These are phyloP conservation scores for Dermatophagoides farinae DNA, from an alignment of 1,140 invertebrate species.

Conservation along the genomic window DNA sequence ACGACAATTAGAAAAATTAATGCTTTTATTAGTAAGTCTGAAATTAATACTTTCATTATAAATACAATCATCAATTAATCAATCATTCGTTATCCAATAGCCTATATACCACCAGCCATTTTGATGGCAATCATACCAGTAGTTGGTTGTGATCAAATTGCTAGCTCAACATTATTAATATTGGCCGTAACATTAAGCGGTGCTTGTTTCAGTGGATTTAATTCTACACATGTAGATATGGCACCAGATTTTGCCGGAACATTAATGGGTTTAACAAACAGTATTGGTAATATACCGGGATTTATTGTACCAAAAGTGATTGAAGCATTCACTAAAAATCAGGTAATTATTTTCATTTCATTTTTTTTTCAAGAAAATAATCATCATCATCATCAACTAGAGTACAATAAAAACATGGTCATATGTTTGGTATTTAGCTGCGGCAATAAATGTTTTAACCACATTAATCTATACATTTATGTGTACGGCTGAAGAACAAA, in stretches of 20 bases:
- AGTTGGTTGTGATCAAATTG: slow-evolving; percentile 35
- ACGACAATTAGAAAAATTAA: slow-evolving; percentile 18
- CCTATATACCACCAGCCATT: slow-evolving; percentile 38
- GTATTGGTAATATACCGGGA: slow-evolving; percentile 22
- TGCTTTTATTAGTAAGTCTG: slow-evolving; percentile 17
- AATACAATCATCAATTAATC: background rate
- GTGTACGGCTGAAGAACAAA: slow-evolving; percentile 17
- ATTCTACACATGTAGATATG: slow-evolving; percentile 18
- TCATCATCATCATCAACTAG: slow-evolving; percentile 41
- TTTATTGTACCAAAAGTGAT: slow-evolving; percentile 21
- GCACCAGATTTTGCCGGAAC: slow-evolving; percentile 18
- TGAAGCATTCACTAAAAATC: slow-evolving; percentile 16
- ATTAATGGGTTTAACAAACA: slow-evolving; percentile 25
- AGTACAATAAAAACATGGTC: slow-evolving; percentile 57
- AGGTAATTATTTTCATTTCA: slow-evolving; percentile 22
- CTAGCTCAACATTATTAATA: slow-evolving; percentile 8
- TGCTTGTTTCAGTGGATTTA: slow-evolving; percentile 9
- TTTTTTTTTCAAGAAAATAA: background rate
- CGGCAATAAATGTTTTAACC: slow-evolving; percentile 48
- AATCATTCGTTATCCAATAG: slow-evolving; percentile 11
- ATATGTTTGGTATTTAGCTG: slow-evolving; percentile 57
- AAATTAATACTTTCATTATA: background rate
- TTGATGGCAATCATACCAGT: slow-evolving; percentile 46
- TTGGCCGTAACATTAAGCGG: slow-evolving; percentile 19
- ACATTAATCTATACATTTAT: slow-evolving; percentile 41